A percentile compares a stretch with the other conserved stretches of the same genome.
Evolutionary conservation across 2,113 vertebrate species (phyloP).

Genomic region (Catagonus wagneri): DNA sequence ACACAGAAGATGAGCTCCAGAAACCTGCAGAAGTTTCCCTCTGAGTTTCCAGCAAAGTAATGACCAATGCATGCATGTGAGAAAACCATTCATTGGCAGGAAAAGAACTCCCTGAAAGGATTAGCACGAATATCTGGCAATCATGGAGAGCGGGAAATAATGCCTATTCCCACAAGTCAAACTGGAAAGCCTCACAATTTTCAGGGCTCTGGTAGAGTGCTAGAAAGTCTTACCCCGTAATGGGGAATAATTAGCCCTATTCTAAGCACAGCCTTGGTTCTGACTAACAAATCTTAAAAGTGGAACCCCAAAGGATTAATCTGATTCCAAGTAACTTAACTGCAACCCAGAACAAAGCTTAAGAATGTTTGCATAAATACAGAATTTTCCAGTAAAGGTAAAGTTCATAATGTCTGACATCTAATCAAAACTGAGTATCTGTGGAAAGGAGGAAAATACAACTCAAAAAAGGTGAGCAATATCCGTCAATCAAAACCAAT

Average conservation of each 20-base stretch:
- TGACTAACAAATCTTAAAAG: slow-evolving; percentile 7
- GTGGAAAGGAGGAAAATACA: neutral
- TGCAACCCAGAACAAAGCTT: neutral
- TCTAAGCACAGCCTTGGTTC: neutral
- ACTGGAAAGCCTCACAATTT: neutral
- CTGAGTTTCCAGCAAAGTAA: neutral
- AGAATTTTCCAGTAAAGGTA: neutral
- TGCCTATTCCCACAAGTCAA: neutral
- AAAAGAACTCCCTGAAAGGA: neutral
- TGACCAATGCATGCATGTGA: neutral
- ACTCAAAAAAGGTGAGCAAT: neutral
- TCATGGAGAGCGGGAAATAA: neutral
- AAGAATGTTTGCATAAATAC: slow-evolving; percentile 3
- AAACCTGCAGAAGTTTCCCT: neutral
- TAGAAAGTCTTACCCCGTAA: neutral
- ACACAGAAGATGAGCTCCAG: neutral
- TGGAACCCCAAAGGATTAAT: neutral
- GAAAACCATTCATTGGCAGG: neutral
- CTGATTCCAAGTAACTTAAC: neutral
- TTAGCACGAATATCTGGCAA: neutral
- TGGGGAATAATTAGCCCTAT: neutral
- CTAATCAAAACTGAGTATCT: neutral
- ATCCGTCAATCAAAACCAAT: neutral
- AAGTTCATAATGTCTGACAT: slow-evolving; percentile 10
- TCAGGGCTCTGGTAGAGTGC: neutral